These are phyloP conservation scores for Sebastes elongatus DNA, from an alignment of 2,797 vertebrate species.

Conservation along the genomic window DNA sequence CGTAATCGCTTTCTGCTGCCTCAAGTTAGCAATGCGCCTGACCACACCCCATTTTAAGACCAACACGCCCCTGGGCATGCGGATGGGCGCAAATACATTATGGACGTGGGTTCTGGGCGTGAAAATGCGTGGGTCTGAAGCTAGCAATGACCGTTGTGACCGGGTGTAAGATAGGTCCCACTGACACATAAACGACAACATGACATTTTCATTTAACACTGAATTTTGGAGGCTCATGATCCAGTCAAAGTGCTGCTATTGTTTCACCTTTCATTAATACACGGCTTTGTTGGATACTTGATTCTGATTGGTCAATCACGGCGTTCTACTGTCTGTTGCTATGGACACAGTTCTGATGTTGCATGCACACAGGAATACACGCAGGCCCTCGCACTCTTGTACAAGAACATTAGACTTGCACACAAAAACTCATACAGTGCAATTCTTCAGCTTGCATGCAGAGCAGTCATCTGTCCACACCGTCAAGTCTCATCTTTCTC, in stretches of 20 bases:
- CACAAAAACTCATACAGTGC: background rate
- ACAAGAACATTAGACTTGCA: background rate
- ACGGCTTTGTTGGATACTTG: too few relatives aligned
- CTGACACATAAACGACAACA: background rate
- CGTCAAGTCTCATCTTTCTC: background rate
- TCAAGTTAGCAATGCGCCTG: too few relatives aligned
- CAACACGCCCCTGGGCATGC: too few relatives aligned
- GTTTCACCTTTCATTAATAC: background rate
- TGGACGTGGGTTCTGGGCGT: rapidly evolving
- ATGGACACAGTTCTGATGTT: background rate
- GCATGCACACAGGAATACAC: background rate
- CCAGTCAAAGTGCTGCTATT: background rate
- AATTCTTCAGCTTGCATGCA: background rate
- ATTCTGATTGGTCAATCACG: too few relatives aligned
- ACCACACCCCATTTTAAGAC: too few relatives aligned
- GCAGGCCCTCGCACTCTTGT: background rate
- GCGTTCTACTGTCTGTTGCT: too few relatives aligned
- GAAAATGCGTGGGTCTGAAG: too few relatives aligned
- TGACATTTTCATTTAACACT: background rate
- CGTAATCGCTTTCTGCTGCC: too few relatives aligned
- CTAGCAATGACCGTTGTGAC: rapidly evolving
- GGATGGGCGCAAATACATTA: too few relatives aligned
- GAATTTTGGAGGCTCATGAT: background rate
- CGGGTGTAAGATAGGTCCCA: too few relatives aligned
- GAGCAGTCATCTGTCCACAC: background rate